phyloP scores from a whole-genome alignment of 2,113 vertebrate species.

The Stomatorhinus ivindoensis region DNA sequence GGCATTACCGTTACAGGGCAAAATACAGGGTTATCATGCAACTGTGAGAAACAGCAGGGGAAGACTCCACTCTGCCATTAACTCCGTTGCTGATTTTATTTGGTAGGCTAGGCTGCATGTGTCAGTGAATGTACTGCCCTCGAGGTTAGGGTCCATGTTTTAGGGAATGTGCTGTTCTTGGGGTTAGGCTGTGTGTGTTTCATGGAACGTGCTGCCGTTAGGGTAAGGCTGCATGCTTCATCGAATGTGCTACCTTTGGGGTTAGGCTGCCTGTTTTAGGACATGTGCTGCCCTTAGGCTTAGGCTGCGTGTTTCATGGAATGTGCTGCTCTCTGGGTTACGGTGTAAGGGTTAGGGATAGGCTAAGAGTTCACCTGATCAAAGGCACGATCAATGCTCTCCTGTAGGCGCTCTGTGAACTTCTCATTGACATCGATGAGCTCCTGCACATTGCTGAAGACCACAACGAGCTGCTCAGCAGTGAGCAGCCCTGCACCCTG shows the following conservation, averaged over 20 bases:
- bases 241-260: not conserved
- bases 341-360: not conserved
- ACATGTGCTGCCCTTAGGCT: not conserved
- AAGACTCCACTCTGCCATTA: not conserved
- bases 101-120: not conserved
- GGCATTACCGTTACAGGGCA: not conserved
- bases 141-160: not conserved
- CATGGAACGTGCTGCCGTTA: not conserved
- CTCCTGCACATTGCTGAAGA: constrained; percentile 82
- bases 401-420: constrained; percentile 78
- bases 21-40: not conserved
- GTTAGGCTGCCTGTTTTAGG: not conserved
- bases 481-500: constrained; percentile 73
- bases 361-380: constrained; percentile 63
- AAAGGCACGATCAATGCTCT: constrained; percentile 76
- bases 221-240: not conserved
- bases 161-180: not conserved
- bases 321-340: not conserved
- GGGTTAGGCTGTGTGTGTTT: not conserved
- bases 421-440: constrained; percentile 78
- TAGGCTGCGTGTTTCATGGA: not conserved
- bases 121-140: not conserved
- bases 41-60: not conserved
- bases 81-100: not conserved
- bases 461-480: constrained; percentile 70